These are phyloP conservation scores for Drosophila recens DNA, from an alignment of 2,888 invertebrate genomes.

Conservation along the genomic window DNA sequence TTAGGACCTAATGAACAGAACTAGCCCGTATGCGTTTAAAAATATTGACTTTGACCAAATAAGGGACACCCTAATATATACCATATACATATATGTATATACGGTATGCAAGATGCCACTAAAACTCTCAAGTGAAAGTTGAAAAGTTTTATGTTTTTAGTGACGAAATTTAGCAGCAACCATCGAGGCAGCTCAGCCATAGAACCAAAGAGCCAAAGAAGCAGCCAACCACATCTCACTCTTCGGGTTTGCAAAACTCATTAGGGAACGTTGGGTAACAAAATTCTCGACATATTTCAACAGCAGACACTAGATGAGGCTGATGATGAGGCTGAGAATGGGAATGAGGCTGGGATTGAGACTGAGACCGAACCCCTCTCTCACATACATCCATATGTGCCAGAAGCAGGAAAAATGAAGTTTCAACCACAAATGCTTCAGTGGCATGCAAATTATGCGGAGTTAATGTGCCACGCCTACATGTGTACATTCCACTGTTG, in stretches of 20 bases:
- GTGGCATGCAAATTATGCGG: constrained; percentile 75
- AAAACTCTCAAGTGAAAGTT: constrained; percentile 70
- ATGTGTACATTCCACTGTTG: constrained; percentile 7
- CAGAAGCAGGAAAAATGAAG: constrained; percentile 63
- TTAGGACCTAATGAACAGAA: no score
- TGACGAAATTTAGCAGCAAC: constrained; percentile 34
- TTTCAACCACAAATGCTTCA: constrained; percentile 68
- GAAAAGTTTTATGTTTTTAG: constrained; percentile 55
- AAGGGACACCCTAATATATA: no score
- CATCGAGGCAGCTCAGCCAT: constrained; percentile 8
- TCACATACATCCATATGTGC: constrained; percentile 47
- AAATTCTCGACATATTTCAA: constrained; percentile 68
- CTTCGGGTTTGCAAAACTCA: constrained; percentile 60
- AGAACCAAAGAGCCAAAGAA: constrained; percentile 7
- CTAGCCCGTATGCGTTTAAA: no score
- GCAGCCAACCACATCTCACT: constrained; percentile 31
- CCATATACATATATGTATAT: not conserved
- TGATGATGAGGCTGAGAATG: not conserved
- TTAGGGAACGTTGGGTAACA: constrained; percentile 62
- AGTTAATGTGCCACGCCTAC: constrained; percentile 65
- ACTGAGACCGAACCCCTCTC: not conserved
- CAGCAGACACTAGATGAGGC: constrained; percentile 21
- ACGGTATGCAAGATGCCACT: constrained; percentile 45
- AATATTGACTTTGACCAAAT: no score
- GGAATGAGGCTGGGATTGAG: not conserved